A percentile compares a stretch with the other conserved stretches of the same genome.
Evolutionary conservation across 2,113 vertebrate genomes (phyloP).

Genomic region (Empidonax traillii): DNA sequence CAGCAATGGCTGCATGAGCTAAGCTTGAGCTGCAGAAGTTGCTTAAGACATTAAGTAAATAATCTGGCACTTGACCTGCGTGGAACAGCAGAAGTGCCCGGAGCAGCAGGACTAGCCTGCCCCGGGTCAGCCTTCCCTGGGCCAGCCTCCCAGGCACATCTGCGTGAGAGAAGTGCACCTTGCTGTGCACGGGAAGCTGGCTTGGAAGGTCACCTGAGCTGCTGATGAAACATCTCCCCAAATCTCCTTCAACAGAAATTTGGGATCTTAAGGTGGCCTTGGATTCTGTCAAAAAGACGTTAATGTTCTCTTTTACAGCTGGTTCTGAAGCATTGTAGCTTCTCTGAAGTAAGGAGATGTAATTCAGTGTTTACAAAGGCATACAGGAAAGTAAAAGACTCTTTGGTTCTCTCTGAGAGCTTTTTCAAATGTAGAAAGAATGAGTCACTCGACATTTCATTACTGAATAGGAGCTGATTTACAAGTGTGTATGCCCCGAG

Average conservation of each 20-base stretch:
- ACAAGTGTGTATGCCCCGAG: background rate
- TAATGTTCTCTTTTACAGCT: background rate
- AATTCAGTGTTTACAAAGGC: conserved; percentile 31
- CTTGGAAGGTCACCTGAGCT: background rate
- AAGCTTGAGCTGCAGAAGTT: background rate
- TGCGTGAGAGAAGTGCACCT: background rate
- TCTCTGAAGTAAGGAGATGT: background rate
- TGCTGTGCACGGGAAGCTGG: background rate
- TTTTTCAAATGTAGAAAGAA: conserved; percentile 31
- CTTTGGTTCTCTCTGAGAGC: conserved; percentile 27
- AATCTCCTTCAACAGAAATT: background rate
- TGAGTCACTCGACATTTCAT: conserved; percentile 41
- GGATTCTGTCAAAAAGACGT: background rate
- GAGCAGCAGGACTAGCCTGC: background rate
- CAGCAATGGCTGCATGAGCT: background rate
- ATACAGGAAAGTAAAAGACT: conserved; percentile 15
- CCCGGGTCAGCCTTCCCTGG: background rate
- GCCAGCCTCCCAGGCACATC: rapidly evolving
- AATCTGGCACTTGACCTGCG: background rate
- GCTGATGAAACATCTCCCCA: background rate
- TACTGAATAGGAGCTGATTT: conserved; percentile 53
- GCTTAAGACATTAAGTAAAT: background rate
- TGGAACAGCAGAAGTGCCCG: background rate
- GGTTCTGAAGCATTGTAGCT: background rate
- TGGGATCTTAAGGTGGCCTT: background rate